Base-by-base conservation (phyloP, 2,113 vertebrate genomes). In the Numenius arquata region DNA sequence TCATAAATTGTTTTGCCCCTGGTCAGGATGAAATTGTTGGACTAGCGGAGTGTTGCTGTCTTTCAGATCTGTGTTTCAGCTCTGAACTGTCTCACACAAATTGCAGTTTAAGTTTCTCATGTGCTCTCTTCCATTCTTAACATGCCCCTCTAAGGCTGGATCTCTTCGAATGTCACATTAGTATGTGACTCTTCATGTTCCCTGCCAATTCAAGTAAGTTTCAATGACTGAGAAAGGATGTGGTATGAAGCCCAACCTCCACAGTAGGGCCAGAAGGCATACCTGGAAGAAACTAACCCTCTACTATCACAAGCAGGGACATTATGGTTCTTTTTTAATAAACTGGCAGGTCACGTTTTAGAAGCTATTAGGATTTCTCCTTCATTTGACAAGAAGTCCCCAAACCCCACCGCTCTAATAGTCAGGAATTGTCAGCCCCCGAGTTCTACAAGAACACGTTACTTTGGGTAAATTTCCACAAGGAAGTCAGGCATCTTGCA, bases 31-130 rank as follows among this genome's bases (percentile, higher is more conserved):
- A 62, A 91, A 52, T 71, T 23, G 6, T 66, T 0, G 4, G 63
- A 20, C 16, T 27, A 47, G 16, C 1, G 1, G 5, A 75, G 62
- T 7, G 3, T 25, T 68, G 29, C 59, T 2, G 0, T 17, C 29
- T 38, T 48, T 30, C 53, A 55, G 53, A 29, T 55, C 27, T 90
- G 22, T 8, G 0, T 92, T 82, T 82, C 43, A 18, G 43, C 74
- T 90, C 56, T 63, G 40, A 67, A 36, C 21, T 56, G 21, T 38
- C 43, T 79, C 36, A 9, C 1, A 0, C 13, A 79, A 91, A 85
- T n/a, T 76, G 27, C n/a, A 29, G n/a, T 90, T 92, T 73, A 47
- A 56, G 36, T 83, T 93, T 74, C 62, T 62, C 25, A 3, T 2
- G 9, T 26, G 16, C 32, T 94, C 17, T 14, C 75, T 91, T 89